A percentile compares a stretch with the other conserved stretches of the same genome.
These are phyloP conservation scores for Agrochola lota DNA, from an alignment of 2,888 invertebrate genomes.

Conservation along the genomic window DNA sequence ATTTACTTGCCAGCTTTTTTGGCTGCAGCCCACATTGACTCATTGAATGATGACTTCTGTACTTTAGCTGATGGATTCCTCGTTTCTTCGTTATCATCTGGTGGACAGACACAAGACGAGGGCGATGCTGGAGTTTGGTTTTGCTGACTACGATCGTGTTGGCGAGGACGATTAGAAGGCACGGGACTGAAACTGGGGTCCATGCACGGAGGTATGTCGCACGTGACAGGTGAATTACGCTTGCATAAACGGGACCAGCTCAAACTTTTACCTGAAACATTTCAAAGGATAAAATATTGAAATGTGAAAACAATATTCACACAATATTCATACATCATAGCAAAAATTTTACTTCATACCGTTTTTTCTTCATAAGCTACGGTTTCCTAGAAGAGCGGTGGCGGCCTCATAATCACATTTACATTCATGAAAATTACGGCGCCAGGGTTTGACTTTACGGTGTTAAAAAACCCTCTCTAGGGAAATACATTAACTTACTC, in stretches of 20 bases:
- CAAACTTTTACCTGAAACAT: constrained; percentile 9
- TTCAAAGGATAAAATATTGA: background rate
- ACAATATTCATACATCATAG: background rate
- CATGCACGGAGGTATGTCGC: background rate
- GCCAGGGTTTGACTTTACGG: too few species aligned
- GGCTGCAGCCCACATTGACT: background rate
- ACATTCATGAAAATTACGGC: too few species aligned
- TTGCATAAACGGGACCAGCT: background rate
- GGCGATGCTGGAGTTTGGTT: background rate
- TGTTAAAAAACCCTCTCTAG: too few species aligned
- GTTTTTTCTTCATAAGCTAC: too few species aligned
- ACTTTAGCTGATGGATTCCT: background rate
- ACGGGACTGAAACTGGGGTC: background rate
- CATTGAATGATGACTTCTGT: background rate
- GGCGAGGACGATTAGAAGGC: background rate
- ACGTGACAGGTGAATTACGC: background rate
- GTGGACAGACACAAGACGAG: background rate
- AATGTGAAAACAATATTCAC: background rate
- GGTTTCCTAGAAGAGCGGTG: too few species aligned
- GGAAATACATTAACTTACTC: too few species aligned
- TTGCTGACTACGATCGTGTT: background rate
- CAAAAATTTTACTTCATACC: too few species aligned
- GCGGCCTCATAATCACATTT: too few species aligned
- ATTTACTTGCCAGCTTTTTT: background rate
- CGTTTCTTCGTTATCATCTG: background rate